phyloP scores from a whole-genome alignment of 2,797 vertebrate genomes.

The Petrocephalus schoutedeni region DNA sequence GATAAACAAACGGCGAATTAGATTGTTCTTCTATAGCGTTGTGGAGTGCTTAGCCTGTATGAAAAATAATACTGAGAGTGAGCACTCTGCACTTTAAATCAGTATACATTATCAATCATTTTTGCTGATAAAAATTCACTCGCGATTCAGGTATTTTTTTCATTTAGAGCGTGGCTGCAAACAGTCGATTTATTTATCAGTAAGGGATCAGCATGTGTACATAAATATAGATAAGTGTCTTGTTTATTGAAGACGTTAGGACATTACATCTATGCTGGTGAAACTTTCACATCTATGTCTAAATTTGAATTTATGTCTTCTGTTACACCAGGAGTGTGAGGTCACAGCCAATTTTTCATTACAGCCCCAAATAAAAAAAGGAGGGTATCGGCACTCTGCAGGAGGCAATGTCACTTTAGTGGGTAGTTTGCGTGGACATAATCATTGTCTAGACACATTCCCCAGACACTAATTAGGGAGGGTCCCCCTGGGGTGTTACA shows the following conservation, averaged over 20 bases:
- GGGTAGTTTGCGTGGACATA: slow-evolving; percentile 44
- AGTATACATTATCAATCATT: not conserved
- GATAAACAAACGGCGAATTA: not conserved
- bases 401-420: slow-evolving; percentile 19
- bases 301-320: slow-evolving; percentile 7
- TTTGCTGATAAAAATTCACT: not conserved
- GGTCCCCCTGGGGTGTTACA: slow-evolving; percentile 6
- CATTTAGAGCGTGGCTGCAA: not conserved
- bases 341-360: not conserved
- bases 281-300: not conserved
- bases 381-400: not conserved
- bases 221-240: not conserved
- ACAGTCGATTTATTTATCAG: not conserved
- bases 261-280: not conserved
- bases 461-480: slow-evolving; percentile 42
- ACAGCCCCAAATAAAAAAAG: not conserved
- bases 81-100: not conserved
- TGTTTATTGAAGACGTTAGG: not conserved
- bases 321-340: not conserved
- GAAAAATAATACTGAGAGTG: not conserved
- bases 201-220: not conserved
- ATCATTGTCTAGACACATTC: slow-evolving; percentile 52
- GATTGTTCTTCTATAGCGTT: not conserved
- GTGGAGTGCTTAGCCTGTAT: not conserved
- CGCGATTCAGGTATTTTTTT: not conserved